Evolutionary conservation across 2,113 vertebrate genomes (phyloP), one percentile per base, ranked within the genome.

Genomic region (Thomomys bottae): DNA sequence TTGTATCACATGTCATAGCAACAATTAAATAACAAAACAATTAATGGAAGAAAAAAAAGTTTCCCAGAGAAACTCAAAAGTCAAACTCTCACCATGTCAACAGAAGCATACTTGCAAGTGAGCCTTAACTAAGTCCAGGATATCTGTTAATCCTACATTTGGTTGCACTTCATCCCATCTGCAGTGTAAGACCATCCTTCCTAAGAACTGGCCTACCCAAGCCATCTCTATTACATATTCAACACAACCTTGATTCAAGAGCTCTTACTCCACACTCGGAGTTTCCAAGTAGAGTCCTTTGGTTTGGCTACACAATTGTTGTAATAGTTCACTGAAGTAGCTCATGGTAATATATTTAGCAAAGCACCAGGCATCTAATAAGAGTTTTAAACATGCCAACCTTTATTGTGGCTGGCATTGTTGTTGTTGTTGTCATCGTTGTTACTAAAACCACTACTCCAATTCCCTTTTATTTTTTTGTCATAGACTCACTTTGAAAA

Each of bases 21-120:
- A 82, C 40, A 96, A 76, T 87, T 79, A 86, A 59, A 89, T 84
- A 83, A 91, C 87, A 94, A 42, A 90, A 68, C n/a, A 91, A 85
- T 81, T 91, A 89, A 82, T 73, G 63, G 61, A 24, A 89, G 14
- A 34, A 77, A 87, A 91, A 77, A 32, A 6, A 30, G 14, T 63
- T 84, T 94, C 84, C 80, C 30, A 88, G n/a, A 59, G 17, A 38
- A 38, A n/a, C 66, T 75, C 63, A 36, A 80, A 49, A 89, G 68
- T 91, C 82, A 92, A 85, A 71, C 24, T 87, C 23, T 32, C 34
- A 81, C 36, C 70, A 68, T 79, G n/a, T 92, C 70, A 84, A 87
- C 38, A 78, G 24, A 71, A 79, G 12, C 4, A 36, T 38, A 91
- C 71, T 63, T 68, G 32, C 30, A 71, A 9, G 5, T 36, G 42